Percentiles rank a stretch among this genome's conserved stretches.
phyloP scores from a whole-genome alignment of 2,888 invertebrate genomes.

The Tenthredo mesomela region DNA sequence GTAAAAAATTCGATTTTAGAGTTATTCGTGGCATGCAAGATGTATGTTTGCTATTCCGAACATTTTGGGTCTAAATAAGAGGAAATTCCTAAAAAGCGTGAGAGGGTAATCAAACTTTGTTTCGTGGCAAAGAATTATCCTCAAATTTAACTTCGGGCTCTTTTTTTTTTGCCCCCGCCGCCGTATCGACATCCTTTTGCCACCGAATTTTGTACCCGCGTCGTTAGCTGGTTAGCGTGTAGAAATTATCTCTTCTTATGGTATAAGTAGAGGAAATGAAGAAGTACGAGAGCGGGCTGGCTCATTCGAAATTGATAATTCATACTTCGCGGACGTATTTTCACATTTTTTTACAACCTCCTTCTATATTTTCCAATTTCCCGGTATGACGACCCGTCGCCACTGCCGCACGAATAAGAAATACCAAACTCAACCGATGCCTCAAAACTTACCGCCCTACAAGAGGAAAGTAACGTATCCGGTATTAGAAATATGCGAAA shows the following conservation, averaged over 20 bases:
- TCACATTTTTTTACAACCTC: conserved; percentile 14
- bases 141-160: background rate
- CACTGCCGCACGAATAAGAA: conserved; percentile 43
- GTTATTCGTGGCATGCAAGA: background rate
- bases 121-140: background rate
- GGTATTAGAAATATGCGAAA: background rate
- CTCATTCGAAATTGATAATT: conserved; percentile 11
- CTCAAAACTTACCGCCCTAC: background rate
- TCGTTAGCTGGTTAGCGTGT: background rate
- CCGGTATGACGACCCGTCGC: conserved; percentile 26
- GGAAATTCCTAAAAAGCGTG: background rate
- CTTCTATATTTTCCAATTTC: conserved; percentile 43
- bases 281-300: background rate
- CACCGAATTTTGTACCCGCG: background rate
- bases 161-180: background rate
- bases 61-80: no score
- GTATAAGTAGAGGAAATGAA: background rate
- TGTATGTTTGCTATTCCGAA: no score
- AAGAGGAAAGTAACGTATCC: background rate
- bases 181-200: background rate
- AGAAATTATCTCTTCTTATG: conserved; percentile 8
- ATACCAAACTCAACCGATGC: conserved; percentile 37
- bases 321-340: conserved; percentile 31
- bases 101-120: background rate
- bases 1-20: background rate